Conservation (phyloP, 2,888 invertebrate genomes). For the Drosophila basisetae region DNA sequence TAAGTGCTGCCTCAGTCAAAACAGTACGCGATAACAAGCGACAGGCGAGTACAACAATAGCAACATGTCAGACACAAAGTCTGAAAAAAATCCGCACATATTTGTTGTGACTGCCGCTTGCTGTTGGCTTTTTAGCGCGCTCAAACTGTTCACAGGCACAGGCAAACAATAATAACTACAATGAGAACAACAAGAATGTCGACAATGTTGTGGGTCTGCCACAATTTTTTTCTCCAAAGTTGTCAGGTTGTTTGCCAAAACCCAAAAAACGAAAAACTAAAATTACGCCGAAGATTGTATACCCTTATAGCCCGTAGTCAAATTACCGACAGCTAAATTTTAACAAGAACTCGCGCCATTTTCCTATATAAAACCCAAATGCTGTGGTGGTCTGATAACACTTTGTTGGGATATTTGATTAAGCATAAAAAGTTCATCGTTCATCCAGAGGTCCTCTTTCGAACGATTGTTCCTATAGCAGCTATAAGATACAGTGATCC, state of each 20-base stretch:
- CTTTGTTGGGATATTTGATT: neutral
- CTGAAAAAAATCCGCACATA: constrained; percentile 47
- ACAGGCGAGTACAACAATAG: neutral
- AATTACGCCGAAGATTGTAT: neutral
- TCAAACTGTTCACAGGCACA: constrained; percentile 31
- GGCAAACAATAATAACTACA: neutral
- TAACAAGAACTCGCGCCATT: neutral
- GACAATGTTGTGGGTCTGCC: constrained; percentile 34
- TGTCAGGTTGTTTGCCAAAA: constrained; percentile 32
- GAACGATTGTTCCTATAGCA: neutral
- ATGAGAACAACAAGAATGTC: neutral
- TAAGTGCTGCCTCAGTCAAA: constrained; percentile 41
- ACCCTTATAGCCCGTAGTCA: neutral
- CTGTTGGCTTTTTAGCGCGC: neutral
- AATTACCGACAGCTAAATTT: neutral
- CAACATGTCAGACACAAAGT: constrained; percentile 33
- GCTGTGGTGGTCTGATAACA: neutral
- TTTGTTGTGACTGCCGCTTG: constrained; percentile 33
- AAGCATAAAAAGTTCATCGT: neutral
- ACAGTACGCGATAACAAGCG: constrained; percentile 33
- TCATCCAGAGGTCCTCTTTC: neutral
- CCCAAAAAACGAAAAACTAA: neutral
- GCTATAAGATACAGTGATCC: neutral
- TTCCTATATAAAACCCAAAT: neutral
- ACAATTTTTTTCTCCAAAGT: constrained; percentile 54